Evolutionary conservation across 2,797 vertebrate genomes (phyloP).

Genomic region (Poeciliopsis paucimaculata): DNA sequence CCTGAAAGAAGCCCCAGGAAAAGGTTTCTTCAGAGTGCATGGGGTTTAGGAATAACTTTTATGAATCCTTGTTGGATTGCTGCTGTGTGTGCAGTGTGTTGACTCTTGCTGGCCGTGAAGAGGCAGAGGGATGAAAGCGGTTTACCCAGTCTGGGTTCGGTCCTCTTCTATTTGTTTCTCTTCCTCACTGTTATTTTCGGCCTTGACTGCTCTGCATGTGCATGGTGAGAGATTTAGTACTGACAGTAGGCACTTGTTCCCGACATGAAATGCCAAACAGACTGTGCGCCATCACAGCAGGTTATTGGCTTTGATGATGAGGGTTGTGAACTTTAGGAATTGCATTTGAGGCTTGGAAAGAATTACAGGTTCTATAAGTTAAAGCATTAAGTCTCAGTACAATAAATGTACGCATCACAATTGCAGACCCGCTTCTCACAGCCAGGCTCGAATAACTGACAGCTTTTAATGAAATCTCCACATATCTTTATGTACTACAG

Average conservation of each 20-base stretch:
- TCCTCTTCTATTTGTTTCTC: conserved; percentile 10
- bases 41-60: conserved; percentile 29
- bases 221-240: conserved; percentile 20
- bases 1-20: background rate
- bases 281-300: conserved; percentile 16
- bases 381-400: background rate
- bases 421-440: background rate
- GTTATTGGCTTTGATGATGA: conserved; percentile 8
- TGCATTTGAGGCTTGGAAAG: conserved; percentile 1
- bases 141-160: conserved; percentile 28
- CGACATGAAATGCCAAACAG: conserved; percentile 6
- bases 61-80: background rate
- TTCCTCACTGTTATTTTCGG: conserved; percentile 18
- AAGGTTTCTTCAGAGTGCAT: conserved; percentile 1
- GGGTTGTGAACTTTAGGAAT: background rate
- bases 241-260: conserved; percentile 18
- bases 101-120: conserved; percentile 30
- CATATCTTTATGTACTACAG: background rate
- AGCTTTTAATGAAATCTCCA: background rate
- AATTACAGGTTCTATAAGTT: background rate
- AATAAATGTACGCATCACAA: background rate
- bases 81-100: conserved; percentile 32
- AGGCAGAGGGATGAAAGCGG: conserved; percentile 33
- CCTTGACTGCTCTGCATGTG: conserved; percentile 16
- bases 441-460: background rate